Percentiles rank a stretch among this genome's conserved stretches.
Conservation (phyloP, 2,797 vertebrate genomes). For the Betta splendens region DNA sequence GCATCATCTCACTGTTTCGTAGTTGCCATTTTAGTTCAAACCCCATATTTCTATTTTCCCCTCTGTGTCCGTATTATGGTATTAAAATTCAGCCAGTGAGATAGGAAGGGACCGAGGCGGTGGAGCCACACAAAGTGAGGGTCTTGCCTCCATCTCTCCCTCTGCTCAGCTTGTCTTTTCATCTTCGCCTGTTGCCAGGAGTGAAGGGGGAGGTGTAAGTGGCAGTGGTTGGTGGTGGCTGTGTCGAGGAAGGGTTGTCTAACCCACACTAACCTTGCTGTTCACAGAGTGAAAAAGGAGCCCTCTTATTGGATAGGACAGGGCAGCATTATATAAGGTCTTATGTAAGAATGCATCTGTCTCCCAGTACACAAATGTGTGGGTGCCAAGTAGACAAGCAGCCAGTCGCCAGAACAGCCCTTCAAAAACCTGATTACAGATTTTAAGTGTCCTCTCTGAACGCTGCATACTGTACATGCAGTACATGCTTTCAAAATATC, state of each 20-base stretch:
- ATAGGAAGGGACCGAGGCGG: neutral
- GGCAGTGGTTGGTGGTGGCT: constrained; percentile 26
- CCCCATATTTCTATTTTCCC: constrained; percentile 8
- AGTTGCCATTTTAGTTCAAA: constrained; percentile 38
- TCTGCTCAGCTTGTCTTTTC: constrained; percentile 35
- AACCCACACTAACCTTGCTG: constrained; percentile 63
- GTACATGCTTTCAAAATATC: constrained; percentile 44
- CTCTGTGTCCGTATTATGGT: no score
- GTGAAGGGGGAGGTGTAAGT: constrained; percentile 20
- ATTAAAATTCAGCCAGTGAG: constrained; percentile 9
- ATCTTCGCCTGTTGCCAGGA: constrained; percentile 41
- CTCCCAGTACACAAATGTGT: constrained; percentile 74
- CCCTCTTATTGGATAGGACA: constrained; percentile 68
- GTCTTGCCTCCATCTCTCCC: constrained; percentile 28
- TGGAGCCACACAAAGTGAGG: constrained; percentile 13
- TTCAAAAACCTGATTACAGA: constrained; percentile 61
- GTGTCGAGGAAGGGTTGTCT: constrained; percentile 54
- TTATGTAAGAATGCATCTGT: constrained; percentile 85
- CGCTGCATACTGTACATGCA: constrained; percentile 33
- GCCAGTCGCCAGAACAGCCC: constrained; percentile 63
- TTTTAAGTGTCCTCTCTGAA: constrained; percentile 49
- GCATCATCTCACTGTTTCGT: constrained; percentile 47
- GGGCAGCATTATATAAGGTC: constrained; percentile 77
- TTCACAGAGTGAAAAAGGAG: constrained; percentile 63
- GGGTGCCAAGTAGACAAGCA: constrained; percentile 72